phyloP scores from a whole-genome alignment of 2,888 invertebrate genomes.

The Andrena dorsata region DNA sequence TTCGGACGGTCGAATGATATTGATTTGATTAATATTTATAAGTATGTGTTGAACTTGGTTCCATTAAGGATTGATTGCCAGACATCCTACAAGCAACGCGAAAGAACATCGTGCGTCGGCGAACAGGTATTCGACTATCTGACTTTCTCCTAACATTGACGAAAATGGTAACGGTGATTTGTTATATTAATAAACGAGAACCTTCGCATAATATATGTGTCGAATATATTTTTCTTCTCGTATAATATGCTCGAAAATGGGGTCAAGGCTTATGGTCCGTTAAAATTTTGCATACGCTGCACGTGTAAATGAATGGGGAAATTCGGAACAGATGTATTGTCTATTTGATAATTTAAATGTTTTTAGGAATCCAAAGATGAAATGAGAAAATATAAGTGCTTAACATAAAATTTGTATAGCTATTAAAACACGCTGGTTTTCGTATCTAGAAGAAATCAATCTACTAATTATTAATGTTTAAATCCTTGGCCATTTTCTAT shows the following conservation, averaged over 20 bases:
- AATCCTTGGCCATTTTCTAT: no score
- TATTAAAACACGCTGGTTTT: no score
- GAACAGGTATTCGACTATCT: constrained; percentile 57
- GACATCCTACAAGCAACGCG: constrained; percentile 10
- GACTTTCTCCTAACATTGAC: constrained; percentile 29
- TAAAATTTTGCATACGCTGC: not conserved
- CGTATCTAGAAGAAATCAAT: no score
- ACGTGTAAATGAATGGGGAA: not conserved
- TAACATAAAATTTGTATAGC: no score
- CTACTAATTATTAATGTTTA: no score
- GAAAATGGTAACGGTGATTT: constrained; percentile 55
- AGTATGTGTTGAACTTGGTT: no score
- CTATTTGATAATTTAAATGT: no score
- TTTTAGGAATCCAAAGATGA: no score
- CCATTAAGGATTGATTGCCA: not conserved
- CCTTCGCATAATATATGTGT: constrained; percentile 2
- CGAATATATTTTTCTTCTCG: not conserved
- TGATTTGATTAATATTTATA: no score
- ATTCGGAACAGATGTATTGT: not conserved
- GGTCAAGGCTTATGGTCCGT: not conserved
- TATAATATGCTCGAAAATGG: not conserved
- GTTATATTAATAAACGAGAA: constrained; percentile 40
- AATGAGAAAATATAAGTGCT: no score
- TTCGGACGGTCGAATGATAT: no score
- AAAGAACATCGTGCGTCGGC: constrained; percentile 61